A percentile compares a stretch with the other conserved stretches of the same genome.
Evolutionary conservation across 2,797 vertebrate genomes (phyloP).

Genomic region (Euphonia xanthogaster): DNA sequence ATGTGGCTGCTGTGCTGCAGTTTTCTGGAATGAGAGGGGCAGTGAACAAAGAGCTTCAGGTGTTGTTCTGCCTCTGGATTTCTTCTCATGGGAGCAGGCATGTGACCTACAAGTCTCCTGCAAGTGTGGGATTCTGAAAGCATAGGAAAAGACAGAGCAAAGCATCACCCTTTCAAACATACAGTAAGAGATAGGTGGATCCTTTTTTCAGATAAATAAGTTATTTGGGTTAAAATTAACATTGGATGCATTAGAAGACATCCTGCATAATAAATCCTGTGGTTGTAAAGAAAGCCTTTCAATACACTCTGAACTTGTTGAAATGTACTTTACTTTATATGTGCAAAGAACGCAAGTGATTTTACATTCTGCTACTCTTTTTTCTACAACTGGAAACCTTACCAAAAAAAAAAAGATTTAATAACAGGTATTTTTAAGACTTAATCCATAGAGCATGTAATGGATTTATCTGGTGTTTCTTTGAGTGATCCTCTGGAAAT

Average conservation of each 20-base stretch:
- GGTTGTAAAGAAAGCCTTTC: background rate
- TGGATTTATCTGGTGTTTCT: background rate
- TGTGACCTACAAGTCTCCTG: background rate
- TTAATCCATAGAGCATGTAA: background rate
- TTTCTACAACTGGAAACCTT: background rate
- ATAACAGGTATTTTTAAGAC: background rate
- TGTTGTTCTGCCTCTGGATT: background rate
- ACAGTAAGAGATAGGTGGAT: background rate
- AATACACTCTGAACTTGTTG: background rate
- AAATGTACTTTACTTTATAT: background rate
- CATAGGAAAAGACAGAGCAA: background rate
- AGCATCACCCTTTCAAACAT: background rate
- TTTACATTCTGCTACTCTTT: background rate
- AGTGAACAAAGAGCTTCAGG: background rate
- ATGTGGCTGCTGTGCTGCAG: background rate
- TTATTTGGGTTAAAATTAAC: background rate
- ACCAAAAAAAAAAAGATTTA: background rate
- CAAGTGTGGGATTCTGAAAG: background rate
- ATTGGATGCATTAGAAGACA: background rate
- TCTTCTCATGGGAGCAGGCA: background rate
- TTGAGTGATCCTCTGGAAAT: background rate
- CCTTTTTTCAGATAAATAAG: background rate
- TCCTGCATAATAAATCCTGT: background rate
- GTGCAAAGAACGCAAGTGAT: background rate
- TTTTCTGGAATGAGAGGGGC: background rate